phyloP scores from a whole-genome alignment of 2,113 vertebrate genomes.

The Oryzias celebensis region DNA sequence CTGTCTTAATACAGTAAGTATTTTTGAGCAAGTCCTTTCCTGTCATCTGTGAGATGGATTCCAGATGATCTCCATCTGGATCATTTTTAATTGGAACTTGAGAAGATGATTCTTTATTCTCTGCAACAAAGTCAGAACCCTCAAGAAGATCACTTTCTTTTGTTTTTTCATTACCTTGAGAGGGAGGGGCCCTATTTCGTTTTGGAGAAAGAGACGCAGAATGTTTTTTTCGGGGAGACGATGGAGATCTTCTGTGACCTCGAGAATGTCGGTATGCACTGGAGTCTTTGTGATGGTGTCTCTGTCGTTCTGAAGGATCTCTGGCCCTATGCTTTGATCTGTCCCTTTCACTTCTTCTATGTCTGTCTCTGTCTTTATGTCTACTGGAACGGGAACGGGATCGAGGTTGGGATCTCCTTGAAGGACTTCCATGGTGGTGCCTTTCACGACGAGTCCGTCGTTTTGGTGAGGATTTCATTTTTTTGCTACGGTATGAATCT shows the following conservation, averaged over 20 bases:
- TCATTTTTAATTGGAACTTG: conserved; percentile 35
- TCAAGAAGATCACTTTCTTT: conserved; percentile 36
- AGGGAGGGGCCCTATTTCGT: conserved; percentile 25
- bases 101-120: conserved; percentile 3
- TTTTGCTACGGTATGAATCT: conserved; percentile 52
- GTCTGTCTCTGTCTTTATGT: conserved; percentile 59
- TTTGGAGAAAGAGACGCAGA: conserved; percentile 42
- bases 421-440: conserved; percentile 59
- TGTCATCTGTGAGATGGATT: conserved; percentile 16
- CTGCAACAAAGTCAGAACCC: conserved; percentile 16
- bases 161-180: conserved; percentile 57
- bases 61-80: conserved; percentile 27
- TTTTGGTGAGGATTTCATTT: conserved; percentile 64
- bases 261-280: conserved; percentile 45
- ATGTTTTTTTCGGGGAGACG: conserved; percentile 58
- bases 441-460: conserved; percentile 59
- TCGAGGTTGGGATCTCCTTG: conserved; percentile 48
- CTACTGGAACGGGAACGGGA: conserved; percentile 65
- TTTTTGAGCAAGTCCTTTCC: conserved; percentile 23
- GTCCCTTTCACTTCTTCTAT: conserved; percentile 64
- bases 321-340: conserved; percentile 62
- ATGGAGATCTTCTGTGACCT: conserved; percentile 60
- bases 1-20: conserved; percentile 37
- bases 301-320: conserved; percentile 58
- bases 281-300: conserved; percentile 55